Evolutionary conservation across 2,888 invertebrate species (phyloP), one percentile per base, ranked within the genome.

Genomic region (Cylindroiulus punctatus): DNA sequence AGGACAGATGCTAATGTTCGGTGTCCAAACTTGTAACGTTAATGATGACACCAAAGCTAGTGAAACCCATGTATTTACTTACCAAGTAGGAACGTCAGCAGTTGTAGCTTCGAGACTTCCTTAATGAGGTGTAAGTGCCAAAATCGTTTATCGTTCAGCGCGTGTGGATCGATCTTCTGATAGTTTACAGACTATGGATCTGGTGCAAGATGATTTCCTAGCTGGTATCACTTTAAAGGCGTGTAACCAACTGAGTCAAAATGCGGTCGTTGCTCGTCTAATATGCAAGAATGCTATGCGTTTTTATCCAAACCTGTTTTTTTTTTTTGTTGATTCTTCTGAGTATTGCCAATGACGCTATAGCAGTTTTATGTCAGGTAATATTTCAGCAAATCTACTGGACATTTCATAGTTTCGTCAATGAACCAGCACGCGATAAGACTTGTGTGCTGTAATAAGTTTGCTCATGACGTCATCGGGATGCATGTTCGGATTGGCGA

Each of bases 391-490:
- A 30, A 30, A 30, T 14, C 26, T 76, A 76, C 76, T 76, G 76
- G 76, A 76, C 76, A 76, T 76, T 76, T 30, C 30, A 76, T 0
- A 30, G 0, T 30, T 57, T 57, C 57, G 57, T 57, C 57, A 76
- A 14, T 30, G 30, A 76, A 30, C 12, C 76, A 26, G 10, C 30
- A 12, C 26, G 30, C 30, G 76, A 76, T 76, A 76, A 76, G 12
- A 14, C 26, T 65, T 65, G 22, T 4, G 4, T 57, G 19, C 7
- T 76, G 76, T 76, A 26, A 76, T 30, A 76, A 76, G 76, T 76
- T 76, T 76, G 4, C 76, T 76, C 30, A 76, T 76, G 76, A 76
- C 76, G 76, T 76, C 76, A 76, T 10, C 14, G 30, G 30, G 26
- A 12, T 26, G 76, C 30, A 26, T 76, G 26, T 76, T 30, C 10